phyloP scores from a whole-genome alignment of 2,113 vertebrate genomes.

The Rhea americana region DNA sequence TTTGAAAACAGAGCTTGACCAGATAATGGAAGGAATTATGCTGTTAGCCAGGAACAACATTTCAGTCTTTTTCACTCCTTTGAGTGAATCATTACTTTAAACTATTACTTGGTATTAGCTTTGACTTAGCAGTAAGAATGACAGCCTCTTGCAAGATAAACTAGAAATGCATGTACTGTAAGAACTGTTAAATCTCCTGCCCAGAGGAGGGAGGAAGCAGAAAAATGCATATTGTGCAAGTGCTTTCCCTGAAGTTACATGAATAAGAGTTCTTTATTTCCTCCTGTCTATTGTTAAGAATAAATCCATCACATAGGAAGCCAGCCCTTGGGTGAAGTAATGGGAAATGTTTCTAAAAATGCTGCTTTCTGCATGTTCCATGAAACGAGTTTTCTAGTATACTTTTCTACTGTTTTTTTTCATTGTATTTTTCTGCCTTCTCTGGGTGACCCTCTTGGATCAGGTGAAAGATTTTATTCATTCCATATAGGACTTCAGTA shows the following conservation, averaged over 20 bases:
- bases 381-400: background rate
- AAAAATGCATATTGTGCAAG: background rate
- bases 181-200: background rate
- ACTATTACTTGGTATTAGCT: background rate
- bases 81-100: background rate
- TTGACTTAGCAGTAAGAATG: background rate
- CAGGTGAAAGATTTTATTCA: background rate
- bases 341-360: background rate
- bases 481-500: background rate
- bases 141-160: accelerated
- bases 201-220: background rate
- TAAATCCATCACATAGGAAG: background rate
- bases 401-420: background rate
- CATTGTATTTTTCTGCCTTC: background rate
- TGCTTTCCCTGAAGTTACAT: background rate
- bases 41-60: background rate
- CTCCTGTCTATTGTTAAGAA: background rate
- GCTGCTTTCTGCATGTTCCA: background rate
- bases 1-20: background rate
- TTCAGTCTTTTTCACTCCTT: background rate
- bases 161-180: background rate
- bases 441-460: background rate
- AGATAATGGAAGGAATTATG: background rate
- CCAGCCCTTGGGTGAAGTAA: background rate
- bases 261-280: background rate